Conservation (phyloP, 2,888 invertebrate genomes). For the Tipula vernalis region DNA sequence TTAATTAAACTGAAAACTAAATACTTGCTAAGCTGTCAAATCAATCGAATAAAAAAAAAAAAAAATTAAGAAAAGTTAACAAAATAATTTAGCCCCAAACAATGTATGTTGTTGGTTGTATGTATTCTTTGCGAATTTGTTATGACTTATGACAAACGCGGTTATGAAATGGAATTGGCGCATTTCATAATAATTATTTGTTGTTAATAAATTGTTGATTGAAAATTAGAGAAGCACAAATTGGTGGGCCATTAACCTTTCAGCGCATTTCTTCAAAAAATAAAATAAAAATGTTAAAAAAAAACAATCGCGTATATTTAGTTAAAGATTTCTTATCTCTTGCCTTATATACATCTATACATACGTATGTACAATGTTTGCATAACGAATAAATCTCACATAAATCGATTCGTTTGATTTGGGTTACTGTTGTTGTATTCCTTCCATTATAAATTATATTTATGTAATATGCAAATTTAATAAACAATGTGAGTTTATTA, state of each 20-base stretch:
- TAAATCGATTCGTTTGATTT: neutral
- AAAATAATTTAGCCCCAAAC: neutral
- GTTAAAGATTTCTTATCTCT: neutral
- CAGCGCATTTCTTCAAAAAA: neutral
- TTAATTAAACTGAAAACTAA: neutral
- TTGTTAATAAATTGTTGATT: neutral
- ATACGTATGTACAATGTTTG: neutral
- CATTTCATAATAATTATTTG: neutral
- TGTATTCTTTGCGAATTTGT: neutral
- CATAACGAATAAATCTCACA: neutral
- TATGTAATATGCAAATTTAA: slow-evolving; percentile 4
- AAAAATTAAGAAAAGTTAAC: neutral
- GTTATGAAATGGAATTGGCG: neutral
- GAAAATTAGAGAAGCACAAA: neutral
- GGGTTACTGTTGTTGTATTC: neutral
- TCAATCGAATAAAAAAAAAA: neutral
- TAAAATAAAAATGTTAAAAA: neutral
- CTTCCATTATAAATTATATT: neutral
- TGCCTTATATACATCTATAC: neutral
- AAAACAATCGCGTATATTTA: neutral
- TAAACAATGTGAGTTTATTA: slow-evolving; percentile 4
- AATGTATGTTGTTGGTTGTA: neutral
- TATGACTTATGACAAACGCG: neutral
- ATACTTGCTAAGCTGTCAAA: neutral
- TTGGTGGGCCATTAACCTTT: neutral